A percentile compares a stretch with the other conserved stretches of the same genome.
These are phyloP conservation scores for Numenius arquata DNA, from an alignment of 2,113 vertebrate genomes.

Conservation along the genomic window DNA sequence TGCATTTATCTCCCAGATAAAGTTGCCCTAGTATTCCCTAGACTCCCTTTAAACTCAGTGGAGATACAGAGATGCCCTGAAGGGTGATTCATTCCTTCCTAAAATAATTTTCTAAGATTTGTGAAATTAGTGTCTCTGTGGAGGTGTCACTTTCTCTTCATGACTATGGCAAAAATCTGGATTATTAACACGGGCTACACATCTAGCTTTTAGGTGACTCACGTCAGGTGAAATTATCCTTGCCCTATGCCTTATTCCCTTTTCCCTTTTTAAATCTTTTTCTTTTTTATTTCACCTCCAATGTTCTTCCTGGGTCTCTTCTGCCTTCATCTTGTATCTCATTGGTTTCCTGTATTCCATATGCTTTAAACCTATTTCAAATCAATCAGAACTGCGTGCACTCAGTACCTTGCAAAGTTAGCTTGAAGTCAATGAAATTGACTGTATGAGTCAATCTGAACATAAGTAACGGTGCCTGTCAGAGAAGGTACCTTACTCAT, in stretches of 20 bases:
- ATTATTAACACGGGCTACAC: neutral
- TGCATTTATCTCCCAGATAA: neutral
- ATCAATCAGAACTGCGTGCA: neutral
- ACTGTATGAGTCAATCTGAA: neutral
- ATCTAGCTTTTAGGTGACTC: neutral
- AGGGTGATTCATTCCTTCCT: neutral
- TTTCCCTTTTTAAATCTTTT: neutral
- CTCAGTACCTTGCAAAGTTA: neutral
- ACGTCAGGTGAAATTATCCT: neutral
- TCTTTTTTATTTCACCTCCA: neutral
- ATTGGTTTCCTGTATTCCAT: neutral
- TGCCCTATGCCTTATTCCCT: neutral
- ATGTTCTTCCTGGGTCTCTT: neutral
- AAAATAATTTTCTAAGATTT: neutral
- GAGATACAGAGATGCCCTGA: neutral
- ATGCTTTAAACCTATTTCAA: neutral
- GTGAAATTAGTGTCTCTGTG: neutral
- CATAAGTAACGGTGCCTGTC: neutral
- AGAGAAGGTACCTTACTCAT: neutral
- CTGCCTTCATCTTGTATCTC: neutral
- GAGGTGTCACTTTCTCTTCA: neutral
- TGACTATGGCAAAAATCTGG: neutral
- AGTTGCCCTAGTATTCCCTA: neutral
- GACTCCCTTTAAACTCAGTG: neutral
- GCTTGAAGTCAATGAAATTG: constrained; percentile 1